These are phyloP conservation scores for Nemotelus pantherinus DNA, from an alignment of 2,888 invertebrate genomes.

Conservation along the genomic window DNA sequence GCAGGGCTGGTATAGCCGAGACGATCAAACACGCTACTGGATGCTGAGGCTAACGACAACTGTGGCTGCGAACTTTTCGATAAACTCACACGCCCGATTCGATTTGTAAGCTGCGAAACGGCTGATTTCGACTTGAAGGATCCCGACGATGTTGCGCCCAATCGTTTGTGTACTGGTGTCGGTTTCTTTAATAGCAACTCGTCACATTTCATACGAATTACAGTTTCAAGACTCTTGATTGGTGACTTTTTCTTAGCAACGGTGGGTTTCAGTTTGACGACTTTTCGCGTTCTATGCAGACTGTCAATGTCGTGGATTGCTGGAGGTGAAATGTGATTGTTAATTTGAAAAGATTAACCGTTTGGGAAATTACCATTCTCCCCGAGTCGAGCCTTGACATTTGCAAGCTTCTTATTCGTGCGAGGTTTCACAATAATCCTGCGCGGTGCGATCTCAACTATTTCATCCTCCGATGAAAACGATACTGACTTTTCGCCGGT, in stretches of 20 bases:
- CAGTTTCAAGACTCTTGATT: constrained; percentile 51
- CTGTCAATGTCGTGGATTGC: constrained; percentile 51
- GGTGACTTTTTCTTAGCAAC: constrained; percentile 56
- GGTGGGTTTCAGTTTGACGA: constrained; percentile 59
- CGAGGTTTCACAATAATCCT: constrained; percentile 51
- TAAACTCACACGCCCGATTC: constrained; percentile 56
- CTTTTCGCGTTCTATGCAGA: constrained; percentile 59
- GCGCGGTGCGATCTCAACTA: constrained; percentile 62
- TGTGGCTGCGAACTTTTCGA: constrained; percentile 39
- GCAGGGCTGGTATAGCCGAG: constrained; percentile 19
- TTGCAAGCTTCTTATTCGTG: constrained; percentile 40
- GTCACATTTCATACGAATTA: constrained; percentile 61
- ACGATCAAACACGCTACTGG: constrained; percentile 42
- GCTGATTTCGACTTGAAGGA: not conserved
- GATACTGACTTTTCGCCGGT: constrained; percentile 62
- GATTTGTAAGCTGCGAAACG: constrained; percentile 53
- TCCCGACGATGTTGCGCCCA: constrained; percentile 51
- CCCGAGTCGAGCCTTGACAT: constrained; percentile 59
- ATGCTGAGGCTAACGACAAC: not conserved
- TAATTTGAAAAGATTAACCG: constrained; percentile 1
- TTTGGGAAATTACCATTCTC: constrained; percentile 49
- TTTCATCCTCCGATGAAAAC: constrained; percentile 64
- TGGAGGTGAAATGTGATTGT: not conserved
- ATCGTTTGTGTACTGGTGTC: constrained; percentile 60
- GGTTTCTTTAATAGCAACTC: constrained; percentile 56